phyloP scores from a whole-genome alignment of 1,140 invertebrate genomes.

The Pissodes strobi region DNA sequence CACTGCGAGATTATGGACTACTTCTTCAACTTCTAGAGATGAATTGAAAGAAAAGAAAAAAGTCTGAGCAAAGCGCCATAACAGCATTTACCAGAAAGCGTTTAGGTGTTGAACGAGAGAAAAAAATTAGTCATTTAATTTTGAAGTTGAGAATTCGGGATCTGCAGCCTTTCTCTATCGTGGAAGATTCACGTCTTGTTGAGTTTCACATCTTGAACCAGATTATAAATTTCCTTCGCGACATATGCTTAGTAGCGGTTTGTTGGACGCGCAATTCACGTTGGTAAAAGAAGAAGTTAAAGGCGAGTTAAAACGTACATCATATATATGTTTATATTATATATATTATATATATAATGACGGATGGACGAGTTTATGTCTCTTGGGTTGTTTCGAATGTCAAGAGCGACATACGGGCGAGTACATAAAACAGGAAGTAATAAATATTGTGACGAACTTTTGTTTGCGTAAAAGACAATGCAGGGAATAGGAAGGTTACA shows the following conservation, averaged over 20 bases:
- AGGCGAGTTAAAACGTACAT: not conserved
- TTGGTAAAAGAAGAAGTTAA: not conserved
- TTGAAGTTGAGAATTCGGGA: slow-evolving; percentile 6
- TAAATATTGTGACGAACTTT: too few species aligned
- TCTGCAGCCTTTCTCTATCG: slow-evolving; percentile 11
- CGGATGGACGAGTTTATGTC: slow-evolving; percentile 8
- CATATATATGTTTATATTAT: not conserved
- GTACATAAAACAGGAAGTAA: too few species aligned
- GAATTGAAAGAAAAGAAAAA: too few species aligned
- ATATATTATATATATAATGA: too few species aligned
- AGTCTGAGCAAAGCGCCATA: too few species aligned
- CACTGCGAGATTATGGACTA: too few species aligned
- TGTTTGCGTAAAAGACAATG: slow-evolving; percentile 41
- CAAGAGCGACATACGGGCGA: not conserved
- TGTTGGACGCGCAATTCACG: slow-evolving; percentile 37
- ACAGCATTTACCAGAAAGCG: too few species aligned
- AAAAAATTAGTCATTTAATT: slow-evolving; percentile 14
- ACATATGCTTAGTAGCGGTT: slow-evolving; percentile 8
- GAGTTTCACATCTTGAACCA: not conserved
- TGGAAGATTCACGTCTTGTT: slow-evolving; percentile 3
- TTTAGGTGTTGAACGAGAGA: too few species aligned
- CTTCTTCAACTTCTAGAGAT: too few species aligned
- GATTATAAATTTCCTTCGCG: slow-evolving; percentile 1
- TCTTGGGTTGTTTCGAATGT: not conserved
- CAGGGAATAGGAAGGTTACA: slow-evolving; percentile 39